Evolutionary conservation across 2,797 vertebrate genomes (phyloP).

Genomic region (Sebastes hubbsi): DNA sequence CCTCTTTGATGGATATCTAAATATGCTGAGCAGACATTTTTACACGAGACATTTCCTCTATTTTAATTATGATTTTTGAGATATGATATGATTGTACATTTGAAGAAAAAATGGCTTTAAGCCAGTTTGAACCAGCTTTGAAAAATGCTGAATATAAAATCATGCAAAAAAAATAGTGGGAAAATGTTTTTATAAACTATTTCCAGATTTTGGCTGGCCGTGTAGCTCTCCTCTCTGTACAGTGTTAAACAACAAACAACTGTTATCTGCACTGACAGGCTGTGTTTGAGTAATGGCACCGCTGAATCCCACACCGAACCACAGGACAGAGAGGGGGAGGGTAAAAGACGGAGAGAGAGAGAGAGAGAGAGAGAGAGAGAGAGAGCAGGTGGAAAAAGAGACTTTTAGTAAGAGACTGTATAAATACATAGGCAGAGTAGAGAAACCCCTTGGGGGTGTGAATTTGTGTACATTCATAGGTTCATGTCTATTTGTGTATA

Average conservation of each 20-base stretch:
- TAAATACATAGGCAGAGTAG: slow-evolving; percentile 11
- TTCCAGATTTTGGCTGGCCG: slow-evolving; percentile 51
- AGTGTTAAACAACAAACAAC: slow-evolving; percentile 70
- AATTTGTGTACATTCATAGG: slow-evolving; percentile 13
- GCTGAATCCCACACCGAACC: slow-evolving; percentile 61
- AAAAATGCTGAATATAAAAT: slow-evolving; percentile 45
- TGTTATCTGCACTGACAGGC: slow-evolving; percentile 65
- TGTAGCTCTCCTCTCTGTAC: slow-evolving; percentile 55
- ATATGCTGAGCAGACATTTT: slow-evolving; percentile 51
- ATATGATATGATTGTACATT: slow-evolving; percentile 30
- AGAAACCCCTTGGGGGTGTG: slow-evolving; percentile 19
- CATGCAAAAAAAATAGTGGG: slow-evolving; percentile 19
- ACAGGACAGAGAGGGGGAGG: slow-evolving; percentile 22
- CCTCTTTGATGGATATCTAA: slow-evolving; percentile 29
- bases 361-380: neutral
- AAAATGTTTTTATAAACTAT: slow-evolving; percentile 1
- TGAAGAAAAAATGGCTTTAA: neutral
- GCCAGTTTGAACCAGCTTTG: slow-evolving; percentile 25
- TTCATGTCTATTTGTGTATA: slow-evolving; percentile 4
- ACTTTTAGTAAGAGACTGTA: slow-evolving; percentile 28
- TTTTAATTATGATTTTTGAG: slow-evolving; percentile 45
- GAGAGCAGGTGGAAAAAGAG: neutral
- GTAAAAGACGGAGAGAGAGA: neutral
- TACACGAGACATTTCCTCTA: slow-evolving; percentile 1
- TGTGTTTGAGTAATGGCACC: slow-evolving; percentile 71